Percentiles rank a stretch among this genome's conserved stretches.
Conservation (phyloP, 2,888 invertebrate genomes). For the Sisyra nigra region DNA sequence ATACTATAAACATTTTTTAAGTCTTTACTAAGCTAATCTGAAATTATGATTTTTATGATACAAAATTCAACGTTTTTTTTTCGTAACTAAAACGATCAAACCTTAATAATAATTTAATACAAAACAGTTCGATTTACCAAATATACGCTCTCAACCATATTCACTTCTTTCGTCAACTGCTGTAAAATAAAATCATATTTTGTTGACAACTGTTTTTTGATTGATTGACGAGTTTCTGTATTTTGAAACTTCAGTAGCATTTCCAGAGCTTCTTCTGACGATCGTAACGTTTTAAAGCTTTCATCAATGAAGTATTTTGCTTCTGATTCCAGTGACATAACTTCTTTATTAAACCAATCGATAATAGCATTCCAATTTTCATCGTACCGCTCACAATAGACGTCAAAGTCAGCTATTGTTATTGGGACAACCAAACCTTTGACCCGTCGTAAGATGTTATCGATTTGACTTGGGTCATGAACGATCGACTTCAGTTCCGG, state of each 20-base stretch:
- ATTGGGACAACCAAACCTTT: slow-evolving; percentile 60
- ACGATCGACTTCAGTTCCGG: slow-evolving; percentile 74
- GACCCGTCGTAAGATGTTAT: slow-evolving; percentile 66
- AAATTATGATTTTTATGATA: too few species aligned
- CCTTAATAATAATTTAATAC: too few species aligned
- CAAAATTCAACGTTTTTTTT: too few species aligned
- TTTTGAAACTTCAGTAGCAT: slow-evolving; percentile 65
- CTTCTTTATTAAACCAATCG: slow-evolving; percentile 58
- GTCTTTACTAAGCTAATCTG: too few species aligned
- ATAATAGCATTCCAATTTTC: slow-evolving; percentile 80
- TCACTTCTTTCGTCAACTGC: slow-evolving; percentile 73
- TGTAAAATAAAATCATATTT: slow-evolving; percentile 76
- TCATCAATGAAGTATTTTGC: slow-evolving; percentile 74
- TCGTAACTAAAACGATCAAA: too few species aligned
- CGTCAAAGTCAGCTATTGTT: slow-evolving; percentile 64
- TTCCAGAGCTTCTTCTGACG: slow-evolving; percentile 66
- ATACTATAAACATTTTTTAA: too few species aligned
- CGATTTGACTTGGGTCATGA: slow-evolving; percentile 72
- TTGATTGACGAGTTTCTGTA: slow-evolving; percentile 57
- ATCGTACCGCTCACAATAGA: slow-evolving; percentile 59
- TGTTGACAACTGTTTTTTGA: slow-evolving; percentile 53
- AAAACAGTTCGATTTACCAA: slow-evolving; percentile 44
- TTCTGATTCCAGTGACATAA: slow-evolving; percentile 57
- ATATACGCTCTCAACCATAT: slow-evolving; percentile 50
- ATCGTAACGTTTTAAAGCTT: slow-evolving; percentile 65